These are phyloP conservation scores for Drosophila ogumai DNA, from an alignment of 1,140 invertebrate species.

Conservation along the genomic window DNA sequence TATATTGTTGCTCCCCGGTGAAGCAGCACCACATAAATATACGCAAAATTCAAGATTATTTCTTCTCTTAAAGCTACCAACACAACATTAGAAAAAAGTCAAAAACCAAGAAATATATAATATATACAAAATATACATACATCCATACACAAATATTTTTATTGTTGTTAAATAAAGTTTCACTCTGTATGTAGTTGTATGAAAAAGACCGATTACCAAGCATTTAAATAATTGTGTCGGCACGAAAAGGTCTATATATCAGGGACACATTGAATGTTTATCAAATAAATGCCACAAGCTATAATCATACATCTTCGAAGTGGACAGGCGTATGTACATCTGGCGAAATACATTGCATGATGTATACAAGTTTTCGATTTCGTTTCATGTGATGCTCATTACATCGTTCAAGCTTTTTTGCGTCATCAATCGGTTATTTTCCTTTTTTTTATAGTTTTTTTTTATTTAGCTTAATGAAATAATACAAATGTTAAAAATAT, in stretches of 20 bases:
- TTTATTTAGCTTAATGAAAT: neutral
- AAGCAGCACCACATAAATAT: slow-evolving; percentile 25
- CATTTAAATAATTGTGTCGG: slow-evolving; percentile 24
- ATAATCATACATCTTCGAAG: neutral
- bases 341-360: neutral
- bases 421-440: neutral
- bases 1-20: slow-evolving; percentile 32
- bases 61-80: slow-evolving; percentile 35
- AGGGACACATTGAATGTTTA: slow-evolving; percentile 8
- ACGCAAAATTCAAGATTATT: slow-evolving; percentile 29
- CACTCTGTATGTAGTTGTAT: slow-evolving; percentile 53
- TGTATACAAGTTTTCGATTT: neutral
- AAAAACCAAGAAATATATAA: slow-evolving; percentile 7
- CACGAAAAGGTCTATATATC: slow-evolving; percentile 5
- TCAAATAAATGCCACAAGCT: slow-evolving; percentile 7
- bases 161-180: slow-evolving; percentile 58
- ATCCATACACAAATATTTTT: slow-evolving; percentile 54
- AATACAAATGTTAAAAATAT: neutral
- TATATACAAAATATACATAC: slow-evolving; percentile 39
- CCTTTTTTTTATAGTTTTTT: neutral
- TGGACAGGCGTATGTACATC: neutral
- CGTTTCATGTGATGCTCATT: neutral
- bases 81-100: slow-evolving; percentile 16
- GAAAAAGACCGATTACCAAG: slow-evolving; percentile 15
- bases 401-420: neutral